Evolutionary conservation across 1,140 invertebrate species (phyloP).

Genomic region (Acromyrmex heyeri): DNA sequence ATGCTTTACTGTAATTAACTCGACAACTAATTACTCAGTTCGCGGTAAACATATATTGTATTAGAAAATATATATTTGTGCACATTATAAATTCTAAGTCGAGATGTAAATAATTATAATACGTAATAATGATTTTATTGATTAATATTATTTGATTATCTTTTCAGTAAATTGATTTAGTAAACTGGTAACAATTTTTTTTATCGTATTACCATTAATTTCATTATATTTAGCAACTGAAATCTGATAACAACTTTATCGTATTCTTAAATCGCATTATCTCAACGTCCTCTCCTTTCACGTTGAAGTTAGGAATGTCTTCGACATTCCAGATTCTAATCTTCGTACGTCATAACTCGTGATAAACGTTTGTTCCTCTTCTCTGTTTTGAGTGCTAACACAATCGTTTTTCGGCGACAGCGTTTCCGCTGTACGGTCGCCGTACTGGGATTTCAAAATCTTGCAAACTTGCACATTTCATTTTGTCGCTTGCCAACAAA

Average conservation of each 20-base stretch:
- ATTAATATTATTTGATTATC: background rate
- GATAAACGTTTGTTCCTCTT: slow-evolving; percentile 45
- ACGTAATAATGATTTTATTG: background rate
- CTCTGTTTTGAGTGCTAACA: slow-evolving; percentile 33
- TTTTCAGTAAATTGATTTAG: background rate
- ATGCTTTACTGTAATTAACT: slow-evolving; percentile 59
- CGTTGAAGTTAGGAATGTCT: slow-evolving; percentile 27
- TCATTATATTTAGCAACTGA: background rate
- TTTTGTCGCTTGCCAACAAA: slow-evolving; percentile 50
- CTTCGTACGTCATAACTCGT: slow-evolving; percentile 13
- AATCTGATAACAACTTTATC: background rate
- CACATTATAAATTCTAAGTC: background rate
- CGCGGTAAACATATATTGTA: slow-evolving; percentile 43
- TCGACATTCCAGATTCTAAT: slow-evolving; percentile 19
- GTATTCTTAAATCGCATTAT: background rate
- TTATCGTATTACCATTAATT: background rate
- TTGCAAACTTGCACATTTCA: slow-evolving; percentile 52
- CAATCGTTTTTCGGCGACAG: slow-evolving; percentile 56
- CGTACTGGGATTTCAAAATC: slow-evolving; percentile 33
- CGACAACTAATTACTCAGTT: slow-evolving; percentile 48
- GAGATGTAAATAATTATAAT: background rate
- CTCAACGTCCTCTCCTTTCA: background rate
- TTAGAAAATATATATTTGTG: background rate
- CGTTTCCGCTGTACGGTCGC: slow-evolving; percentile 44
- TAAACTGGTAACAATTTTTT: background rate